Percentiles rank a stretch among this genome's conserved stretches.
phyloP scores from a whole-genome alignment of 2,113 vertebrate species.

The Melanotaenia duboulayi region DNA sequence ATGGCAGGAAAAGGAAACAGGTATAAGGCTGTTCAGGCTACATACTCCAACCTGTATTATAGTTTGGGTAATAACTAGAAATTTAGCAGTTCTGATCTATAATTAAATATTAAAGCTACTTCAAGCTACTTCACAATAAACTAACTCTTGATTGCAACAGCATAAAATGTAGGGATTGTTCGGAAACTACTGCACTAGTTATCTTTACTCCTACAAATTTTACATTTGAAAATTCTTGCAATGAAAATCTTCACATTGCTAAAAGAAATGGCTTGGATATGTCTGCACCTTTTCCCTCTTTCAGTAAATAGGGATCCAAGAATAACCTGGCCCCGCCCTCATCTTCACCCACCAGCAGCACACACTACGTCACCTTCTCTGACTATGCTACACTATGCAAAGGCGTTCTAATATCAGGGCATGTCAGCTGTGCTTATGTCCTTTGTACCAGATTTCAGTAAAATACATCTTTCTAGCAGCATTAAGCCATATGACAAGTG shows the following conservation, averaged over 20 bases:
- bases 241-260: not conserved
- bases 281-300: not conserved
- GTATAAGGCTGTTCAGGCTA: not conserved
- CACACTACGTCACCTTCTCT: not conserved
- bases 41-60: not conserved
- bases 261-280: not conserved
- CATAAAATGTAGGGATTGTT: not conserved
- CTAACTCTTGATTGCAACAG: too few species aligned
- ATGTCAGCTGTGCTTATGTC: too few species aligned
- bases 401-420: too few species aligned
- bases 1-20: not conserved
- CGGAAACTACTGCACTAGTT: not conserved
- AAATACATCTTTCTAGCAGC: too few species aligned
- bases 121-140: too few species aligned
- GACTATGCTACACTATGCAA: too few species aligned
- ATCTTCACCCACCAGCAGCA: too few species aligned
- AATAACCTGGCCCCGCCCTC: not conserved
- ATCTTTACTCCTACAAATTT: too few species aligned
- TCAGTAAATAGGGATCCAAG: not conserved
- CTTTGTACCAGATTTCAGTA: too few species aligned
- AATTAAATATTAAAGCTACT: not conserved
- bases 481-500: too few species aligned
- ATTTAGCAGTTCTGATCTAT: not conserved
- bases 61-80: too few species aligned
- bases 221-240: not conserved